Evolutionary conservation across 2,888 invertebrate species (phyloP).

Genomic region (Listrodromus nycthemerus): DNA sequence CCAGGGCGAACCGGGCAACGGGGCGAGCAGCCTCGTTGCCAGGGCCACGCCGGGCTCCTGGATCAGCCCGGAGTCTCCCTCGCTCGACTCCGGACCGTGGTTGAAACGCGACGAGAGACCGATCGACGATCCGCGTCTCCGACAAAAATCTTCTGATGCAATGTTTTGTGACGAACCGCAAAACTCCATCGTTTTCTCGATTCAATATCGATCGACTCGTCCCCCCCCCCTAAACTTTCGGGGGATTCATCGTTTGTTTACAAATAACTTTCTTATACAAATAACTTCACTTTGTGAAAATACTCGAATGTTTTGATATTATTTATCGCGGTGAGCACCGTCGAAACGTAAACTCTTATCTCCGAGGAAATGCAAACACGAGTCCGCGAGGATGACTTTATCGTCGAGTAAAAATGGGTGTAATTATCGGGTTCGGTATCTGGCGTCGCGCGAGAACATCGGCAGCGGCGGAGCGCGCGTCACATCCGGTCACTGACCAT

Average conservation of each 20-base stretch:
- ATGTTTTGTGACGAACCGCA: background rate
- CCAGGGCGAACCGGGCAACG: conserved; percentile 43
- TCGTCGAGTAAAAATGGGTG: conserved; percentile 79
- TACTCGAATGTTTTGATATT: background rate
- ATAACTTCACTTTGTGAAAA: no score
- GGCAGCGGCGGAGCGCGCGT: conserved; percentile 71
- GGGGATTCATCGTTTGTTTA: no score
- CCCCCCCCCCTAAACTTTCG: no score
- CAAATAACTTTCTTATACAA: no score
- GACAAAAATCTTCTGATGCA: background rate
- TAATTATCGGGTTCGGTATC: conserved; percentile 78
- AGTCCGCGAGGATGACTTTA: conserved; percentile 69
- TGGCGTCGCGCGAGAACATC: conserved; percentile 76
- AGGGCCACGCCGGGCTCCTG: conserved; percentile 15
- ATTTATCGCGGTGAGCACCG: background rate
- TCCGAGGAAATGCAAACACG: background rate
- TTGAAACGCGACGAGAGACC: background rate
- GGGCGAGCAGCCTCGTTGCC: conserved; percentile 28
- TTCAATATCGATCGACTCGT: no score
- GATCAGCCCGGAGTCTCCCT: background rate
- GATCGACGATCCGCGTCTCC: background rate
- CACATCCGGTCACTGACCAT: conserved; percentile 82
- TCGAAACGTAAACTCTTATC: background rate
- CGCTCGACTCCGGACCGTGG: background rate
- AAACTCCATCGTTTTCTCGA: no score